Base-by-base conservation (phyloP, 2,797 vertebrate genomes). In the Cyprinella venusta region DNA sequence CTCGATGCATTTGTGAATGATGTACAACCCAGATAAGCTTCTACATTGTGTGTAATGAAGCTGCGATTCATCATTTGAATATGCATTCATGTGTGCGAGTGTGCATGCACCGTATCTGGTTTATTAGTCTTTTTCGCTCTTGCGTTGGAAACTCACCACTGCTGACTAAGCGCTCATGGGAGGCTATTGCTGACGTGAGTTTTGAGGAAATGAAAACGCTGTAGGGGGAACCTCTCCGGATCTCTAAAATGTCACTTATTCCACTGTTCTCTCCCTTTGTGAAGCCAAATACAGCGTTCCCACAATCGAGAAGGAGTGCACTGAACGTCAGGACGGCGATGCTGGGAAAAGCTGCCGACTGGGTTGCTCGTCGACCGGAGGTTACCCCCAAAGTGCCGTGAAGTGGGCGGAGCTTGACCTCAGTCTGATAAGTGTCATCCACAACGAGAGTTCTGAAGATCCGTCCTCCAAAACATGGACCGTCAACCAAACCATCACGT, bases 161-260 rank as follows among this genome's bases (percentile, higher is more conserved):
- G 68, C 68, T 81, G 69, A 72, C 54, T 74, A 63, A 50, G 79
- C 30, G n/a, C 26, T 61, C 26, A 63, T 33, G 42, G 54, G 24
- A 80, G 8, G 2, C n/a, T 36, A 54, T 36, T 24, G 13, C 8
- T 80, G 52, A 70, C 67, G 52, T 59, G 54, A 24, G 7, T 82
- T 30, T 54, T 82, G 10, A 15, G 81, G 75, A 48, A 36, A 45
- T n/a, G 38, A 80, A 80, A 64, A 79, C 69, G 85, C 1, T 79
- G 54, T n/a, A 8, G 40, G 69, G 69, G 9, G 80, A 24, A 77
- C 77, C 33, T 84, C 67, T 56, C 8, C 36, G 24, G 42, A 80
- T 81, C 48, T 85, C 30, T 52, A 2, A 86, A 88, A 72, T 87
- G 86, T 79, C 64, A 85, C 69, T 9, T 65, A 84, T 89, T 87